Evolutionary conservation across 1,140 invertebrate species (phyloP), one percentile per base, ranked within the genome.

Genomic region (Eubasilissa regina): DNA sequence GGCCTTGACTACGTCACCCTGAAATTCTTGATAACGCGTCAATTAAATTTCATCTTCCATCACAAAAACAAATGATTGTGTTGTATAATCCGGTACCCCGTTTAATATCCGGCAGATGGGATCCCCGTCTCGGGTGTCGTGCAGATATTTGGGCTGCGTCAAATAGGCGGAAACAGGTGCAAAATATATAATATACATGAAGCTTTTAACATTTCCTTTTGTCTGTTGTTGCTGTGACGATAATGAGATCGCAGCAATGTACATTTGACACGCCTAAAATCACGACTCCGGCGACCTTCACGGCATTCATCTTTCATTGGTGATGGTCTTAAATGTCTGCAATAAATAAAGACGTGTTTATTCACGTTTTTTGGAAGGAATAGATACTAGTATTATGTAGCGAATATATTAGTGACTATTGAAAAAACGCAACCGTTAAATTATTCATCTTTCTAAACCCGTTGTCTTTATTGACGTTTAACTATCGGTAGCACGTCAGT

Each of bases 1-100:
- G 70, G 48, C 79, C 79, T 80, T 80, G 60, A 45, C 68, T 77
- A 75, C 68, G 64, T 81, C 75, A 78, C 76, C 75, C 68, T 81
- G 80, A 78, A 78, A 78, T 70, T 78, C 75, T 68, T 78, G 70
- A 78, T 72, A 77, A 72, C 56, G 64, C 48, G 44, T 77, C 68
- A 43, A 68, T 68, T 47, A 47, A 64, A 25, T 64, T 11, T 19
- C 55, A 58, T 58, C 55, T 58, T 21, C 21, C 55, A 58, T 21
- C 55, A 58, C 17, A 58, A 58, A 58, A 58, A 58, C 55, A 58
- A 21, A 15, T 19, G 21, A 15, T 58, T 9, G 55, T 19, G 9
- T 21, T 58, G 25, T 35, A 35, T 35, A 35, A 35, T 35, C 25
- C 25, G 6, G 25, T 35, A 35, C 1, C n/a, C n/a, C 25, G 25